Evolutionary conservation across 2,113 vertebrate genomes (phyloP), one percentile per base, ranked within the genome.

Genomic region (Odontesthes bonariensis): DNA sequence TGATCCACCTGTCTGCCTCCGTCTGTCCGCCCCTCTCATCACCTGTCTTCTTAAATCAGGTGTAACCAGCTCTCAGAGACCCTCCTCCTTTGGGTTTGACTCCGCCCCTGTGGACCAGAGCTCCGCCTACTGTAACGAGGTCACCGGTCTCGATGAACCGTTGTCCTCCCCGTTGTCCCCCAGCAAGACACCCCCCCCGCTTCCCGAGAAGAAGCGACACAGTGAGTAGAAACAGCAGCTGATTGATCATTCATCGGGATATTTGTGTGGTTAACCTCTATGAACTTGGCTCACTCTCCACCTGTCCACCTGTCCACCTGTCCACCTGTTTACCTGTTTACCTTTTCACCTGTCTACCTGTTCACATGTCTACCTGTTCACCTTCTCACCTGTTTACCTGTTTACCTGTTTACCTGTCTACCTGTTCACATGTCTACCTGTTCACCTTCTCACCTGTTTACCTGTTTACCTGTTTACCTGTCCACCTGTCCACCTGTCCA

Each of bases 131-230:
- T 95, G 94, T 0, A 95, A 96, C 85, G 74, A 80, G 0, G 84
- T 89, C 14, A 85, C 92, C 60, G 89, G 6, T 22, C 46, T 93
- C 73, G 95, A 95, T 66, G 96, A 94, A 61, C 92, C 95, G 0
- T 95, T 94, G 0, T 95, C 95, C 38, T 93, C 96, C 0, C 96
- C 95, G 0, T 27, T 86, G 69, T 86, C 86, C 3, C 86, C 84
- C 42, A 64, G 71, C 19, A 81, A 73, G 76, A 79, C 71, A 0
- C 89, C 89, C 0, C 97, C 97, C 0, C 97, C 97, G 19, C 95
- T 98, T 0, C 97, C 97, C 0, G 96, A 98, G 87, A 98, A 98
- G 93, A 98, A 97, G 90, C 95, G 95, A 53, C 95, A 97, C 93
- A 97, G 97, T 98, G 92, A 97, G 97, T 90, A 27, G n/a, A 69